Base-by-base conservation (phyloP, 2,113 vertebrate species). In the Aptenodytes patagonicus region DNA sequence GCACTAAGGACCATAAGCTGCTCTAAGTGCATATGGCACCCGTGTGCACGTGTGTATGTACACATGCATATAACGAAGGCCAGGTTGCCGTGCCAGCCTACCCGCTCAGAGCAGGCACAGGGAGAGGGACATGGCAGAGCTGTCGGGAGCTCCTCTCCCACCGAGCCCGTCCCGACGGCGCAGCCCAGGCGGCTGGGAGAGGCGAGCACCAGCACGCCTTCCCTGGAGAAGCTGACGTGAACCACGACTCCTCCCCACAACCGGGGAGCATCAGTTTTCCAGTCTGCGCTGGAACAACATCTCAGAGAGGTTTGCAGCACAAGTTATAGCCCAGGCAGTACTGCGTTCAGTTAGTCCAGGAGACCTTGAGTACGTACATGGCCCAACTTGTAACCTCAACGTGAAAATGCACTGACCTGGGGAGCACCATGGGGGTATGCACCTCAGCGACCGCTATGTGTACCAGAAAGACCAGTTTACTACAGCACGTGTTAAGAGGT, bases 111-210 rank as follows among this genome's bases (percentile, higher is more conserved):
- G 40, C 31, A 34, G 46, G 52, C 46, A 42, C 11, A 22, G 36
- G 24, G 64, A 24, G 29, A 76, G 42, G 31, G 26, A 42, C 11
- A 5, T 1, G 8, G 29, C 46, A 40, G 54, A 72, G 52, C 22
- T 17, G 15, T 13, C 11, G 8, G 25, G 5, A 1, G 5, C 51
- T 66, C 19, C n/a, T 72, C 31, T 61, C 46, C 52, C 17, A 22
- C 22, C 5, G 1, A 32, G 34, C 28, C 2, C 1, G 32, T 38
- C 34, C 65, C 3, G 12, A 14, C 1, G 6, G 38, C 1, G 1
- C 55, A 58, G 40, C 13, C 26, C 54, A 42, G 51, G n/a, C 2
- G 0, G 51, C 40, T 64, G 51, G 16, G n/a, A 17, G 10, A 13
- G 36, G 15, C 0, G 6, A 71, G 13, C 24, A 49, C 7, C 4